phyloP scores from a whole-genome alignment of 2,888 invertebrate genomes.

The Cephus nigrinus region DNA sequence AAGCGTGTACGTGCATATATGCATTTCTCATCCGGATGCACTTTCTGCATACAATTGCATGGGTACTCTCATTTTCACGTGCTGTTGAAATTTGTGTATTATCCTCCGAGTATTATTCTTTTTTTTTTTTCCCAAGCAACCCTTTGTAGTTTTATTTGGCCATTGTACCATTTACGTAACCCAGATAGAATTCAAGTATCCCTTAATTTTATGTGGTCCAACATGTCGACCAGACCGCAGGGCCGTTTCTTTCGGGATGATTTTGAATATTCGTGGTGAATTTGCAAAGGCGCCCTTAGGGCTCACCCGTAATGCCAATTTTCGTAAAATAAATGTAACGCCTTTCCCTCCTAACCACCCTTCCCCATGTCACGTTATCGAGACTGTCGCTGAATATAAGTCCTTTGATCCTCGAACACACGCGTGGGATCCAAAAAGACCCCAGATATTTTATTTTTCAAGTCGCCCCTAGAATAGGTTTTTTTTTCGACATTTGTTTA shows the following conservation, averaged over 20 bases:
- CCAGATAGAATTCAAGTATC: neutral
- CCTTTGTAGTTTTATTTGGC: neutral
- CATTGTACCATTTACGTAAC: neutral
- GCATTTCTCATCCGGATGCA: neutral
- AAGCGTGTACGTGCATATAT: too few species aligned
- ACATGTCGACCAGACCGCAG: neutral
- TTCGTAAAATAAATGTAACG: neutral
- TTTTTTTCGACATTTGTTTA: too few species aligned
- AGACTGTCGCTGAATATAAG: too few species aligned
- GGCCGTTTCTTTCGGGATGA: neutral
- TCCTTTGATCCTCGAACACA: too few species aligned
- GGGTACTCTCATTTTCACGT: neutral
- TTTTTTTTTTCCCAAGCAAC: neutral
- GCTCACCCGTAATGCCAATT: neutral
- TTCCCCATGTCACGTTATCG: too few species aligned
- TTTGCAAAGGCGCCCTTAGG: neutral
- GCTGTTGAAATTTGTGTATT: neutral
- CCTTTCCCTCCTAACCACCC: too few species aligned
- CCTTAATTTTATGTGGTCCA: neutral
- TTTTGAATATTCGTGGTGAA: neutral
- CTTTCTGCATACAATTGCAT: neutral
- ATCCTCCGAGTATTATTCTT: neutral
- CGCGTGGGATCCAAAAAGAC: too few species aligned
- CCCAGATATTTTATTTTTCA: too few species aligned
- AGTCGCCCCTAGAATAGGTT: too few species aligned